Evolutionary conservation across 2,888 invertebrate genomes (phyloP).

Genomic region (Scaptomyza flava): DNA sequence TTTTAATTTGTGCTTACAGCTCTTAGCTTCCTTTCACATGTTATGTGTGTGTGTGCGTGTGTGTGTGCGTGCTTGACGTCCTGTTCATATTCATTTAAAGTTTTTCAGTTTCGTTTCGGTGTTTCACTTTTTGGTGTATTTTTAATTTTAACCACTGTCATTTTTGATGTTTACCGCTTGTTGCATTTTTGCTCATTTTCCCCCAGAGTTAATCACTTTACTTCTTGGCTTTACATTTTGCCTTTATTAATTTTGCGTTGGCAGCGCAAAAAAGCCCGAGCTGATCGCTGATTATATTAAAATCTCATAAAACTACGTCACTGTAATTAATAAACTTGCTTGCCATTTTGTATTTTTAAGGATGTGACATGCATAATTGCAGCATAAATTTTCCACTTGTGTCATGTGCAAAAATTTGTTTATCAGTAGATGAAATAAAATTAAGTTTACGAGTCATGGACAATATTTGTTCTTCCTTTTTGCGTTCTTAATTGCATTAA

Average conservation of each 20-base stretch:
- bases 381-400: constrained; percentile 18
- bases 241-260: constrained; percentile 46
- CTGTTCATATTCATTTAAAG: constrained; percentile 50
- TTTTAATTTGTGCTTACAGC: constrained; percentile 46
- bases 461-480: background rate
- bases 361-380: constrained; percentile 28
- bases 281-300: constrained; percentile 62
- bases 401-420: constrained; percentile 1
- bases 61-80: constrained; percentile 21
- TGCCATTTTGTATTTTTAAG: constrained; percentile 29
- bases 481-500: background rate
- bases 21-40: constrained; percentile 20
- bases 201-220: constrained; percentile 58
- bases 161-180: constrained; percentile 42
- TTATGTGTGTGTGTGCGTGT: background rate
- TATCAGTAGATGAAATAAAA: background rate
- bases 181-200: constrained; percentile 41
- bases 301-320: constrained; percentile 68
- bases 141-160: constrained; percentile 22
- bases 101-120: constrained; percentile 20
- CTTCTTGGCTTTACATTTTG: constrained; percentile 42
- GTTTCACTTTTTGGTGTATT: background rate
- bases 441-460: background rate
- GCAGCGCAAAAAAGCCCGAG: constrained; percentile 25
- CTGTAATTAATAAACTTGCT: constrained; percentile 70